Evolutionary conservation across 2,888 invertebrate species (phyloP), one percentile per base, ranked within the genome.

Genomic region (Homarus gammarus): DNA sequence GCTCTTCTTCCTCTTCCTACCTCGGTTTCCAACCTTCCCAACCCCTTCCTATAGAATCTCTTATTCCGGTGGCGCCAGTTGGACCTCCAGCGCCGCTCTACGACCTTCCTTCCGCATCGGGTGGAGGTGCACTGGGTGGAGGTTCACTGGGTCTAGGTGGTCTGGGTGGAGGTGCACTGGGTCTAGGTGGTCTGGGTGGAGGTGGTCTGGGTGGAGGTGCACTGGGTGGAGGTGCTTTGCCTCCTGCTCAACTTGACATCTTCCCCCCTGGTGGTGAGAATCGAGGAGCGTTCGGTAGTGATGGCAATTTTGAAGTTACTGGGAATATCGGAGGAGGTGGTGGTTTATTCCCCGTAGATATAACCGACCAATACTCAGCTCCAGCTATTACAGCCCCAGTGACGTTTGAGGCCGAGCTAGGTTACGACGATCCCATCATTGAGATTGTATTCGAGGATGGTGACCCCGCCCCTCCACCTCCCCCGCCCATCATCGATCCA

Each of bases 391-490:
- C 78, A 10, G 18, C 78, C 15, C 5, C 49, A 31, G 40, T 79
- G 36, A 51, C 56, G 38, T 90, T 51, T 72, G 73, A 73, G 51
- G 72, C 90, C 31, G 56, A 85, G 72, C 44, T 90, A 56, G 86
- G 91, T 5, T 81, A 84, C 44, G 86, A 90, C 68, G 92, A 92
- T 61, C 92, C 92, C 18, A 92, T 90, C 51, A 90, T 92, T 38
- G 92, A 92, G 56, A 92, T 92, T 33, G 89, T 92, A 22, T 90
- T 92, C 84, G 86, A 92, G 64, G 92, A 92, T 56, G 92, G 89
- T 15, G 90, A 89, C 1, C 90, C 92, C n/a, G 75, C 61, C 1
- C 92, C 87, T 12, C 51, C 90, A 40, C 90, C 75, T 22, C 90
- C 90, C 18, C 90, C 84, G 22, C 90, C 86, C 5, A 70, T 84